Percentiles rank a stretch among this genome's conserved stretches.
phyloP scores from a whole-genome alignment of 2,888 invertebrate genomes.

The Aphodius sticticus region DNA sequence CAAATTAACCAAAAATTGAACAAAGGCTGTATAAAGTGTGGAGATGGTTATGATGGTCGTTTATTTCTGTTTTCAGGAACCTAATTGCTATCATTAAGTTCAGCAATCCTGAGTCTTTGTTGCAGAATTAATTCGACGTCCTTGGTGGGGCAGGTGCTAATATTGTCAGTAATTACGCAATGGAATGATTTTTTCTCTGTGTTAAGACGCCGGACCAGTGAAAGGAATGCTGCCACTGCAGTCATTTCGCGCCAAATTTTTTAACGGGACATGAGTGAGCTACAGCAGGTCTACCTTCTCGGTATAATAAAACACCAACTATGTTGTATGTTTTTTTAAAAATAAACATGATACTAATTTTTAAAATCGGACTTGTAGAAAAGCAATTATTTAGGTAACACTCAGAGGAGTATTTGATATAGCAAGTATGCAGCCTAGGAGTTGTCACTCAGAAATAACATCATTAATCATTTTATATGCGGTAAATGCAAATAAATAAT shows the following conservation, averaged over 20 bases:
- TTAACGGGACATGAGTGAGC: not conserved
- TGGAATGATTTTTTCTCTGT: not conserved
- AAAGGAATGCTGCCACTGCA: not conserved
- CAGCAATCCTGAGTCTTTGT: not conserved
- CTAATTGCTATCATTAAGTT: not conserved
- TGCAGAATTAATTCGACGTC: not conserved
- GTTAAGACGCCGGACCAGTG: not conserved
- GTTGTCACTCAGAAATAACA: no score
- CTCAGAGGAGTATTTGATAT: no score
- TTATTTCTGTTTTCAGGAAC: not conserved
- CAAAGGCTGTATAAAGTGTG: not conserved
- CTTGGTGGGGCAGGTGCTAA: not conserved
- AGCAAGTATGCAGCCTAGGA: no score
- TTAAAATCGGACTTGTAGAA: no score
- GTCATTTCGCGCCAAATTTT: not conserved
- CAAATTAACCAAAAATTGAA: not conserved
- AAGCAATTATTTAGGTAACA: no score
- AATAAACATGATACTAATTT: no score
- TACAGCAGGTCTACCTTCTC: not conserved
- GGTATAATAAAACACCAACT: no score
- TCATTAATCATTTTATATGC: no score
- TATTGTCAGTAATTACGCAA: not conserved
- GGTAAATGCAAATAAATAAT: no score
- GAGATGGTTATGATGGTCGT: not conserved
- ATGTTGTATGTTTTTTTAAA: no score